Conservation (phyloP, 2,797 vertebrate genomes). For the Ctenopoma multispine region DNA sequence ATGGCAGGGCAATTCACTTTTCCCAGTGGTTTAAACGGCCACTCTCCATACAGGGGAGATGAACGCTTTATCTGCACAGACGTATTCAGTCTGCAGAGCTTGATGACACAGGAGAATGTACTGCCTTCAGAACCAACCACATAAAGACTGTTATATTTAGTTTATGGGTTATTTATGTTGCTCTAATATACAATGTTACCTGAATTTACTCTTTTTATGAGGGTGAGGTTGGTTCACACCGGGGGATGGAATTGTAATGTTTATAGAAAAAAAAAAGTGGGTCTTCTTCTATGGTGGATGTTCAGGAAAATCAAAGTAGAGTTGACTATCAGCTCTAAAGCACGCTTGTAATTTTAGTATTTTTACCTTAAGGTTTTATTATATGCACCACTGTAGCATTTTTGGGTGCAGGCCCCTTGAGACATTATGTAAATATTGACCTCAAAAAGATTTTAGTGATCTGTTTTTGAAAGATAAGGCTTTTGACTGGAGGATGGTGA, state of each 20-base stretch:
- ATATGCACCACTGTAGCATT: neutral
- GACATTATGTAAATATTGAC: neutral
- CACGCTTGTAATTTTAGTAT: neutral
- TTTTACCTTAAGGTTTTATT: neutral
- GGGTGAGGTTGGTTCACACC: neutral
- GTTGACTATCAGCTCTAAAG: neutral
- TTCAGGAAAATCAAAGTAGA: neutral
- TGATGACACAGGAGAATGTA: constrained; percentile 42
- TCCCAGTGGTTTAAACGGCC: constrained; percentile 65
- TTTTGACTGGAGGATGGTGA: neutral
- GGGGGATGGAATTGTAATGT: neutral
- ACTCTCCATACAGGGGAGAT: constrained; percentile 63
- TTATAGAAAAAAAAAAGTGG: neutral
- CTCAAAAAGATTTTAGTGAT: constrained; percentile 1
- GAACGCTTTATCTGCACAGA: constrained; percentile 68
- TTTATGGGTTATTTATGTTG: constrained; percentile 11
- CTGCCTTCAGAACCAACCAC: constrained; percentile 17
- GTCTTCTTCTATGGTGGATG: neutral
- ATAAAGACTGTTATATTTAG: constrained; percentile 8
- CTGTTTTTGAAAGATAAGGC: neutral
- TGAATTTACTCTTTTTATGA: constrained; percentile 1
- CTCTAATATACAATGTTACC: constrained; percentile 25
- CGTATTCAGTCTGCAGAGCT: constrained; percentile 63
- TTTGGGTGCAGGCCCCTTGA: too few relatives aligned
- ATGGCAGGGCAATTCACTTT: constrained; percentile 73